A percentile compares a stretch with the other conserved stretches of the same genome.
phyloP scores from a whole-genome alignment of 2,888 invertebrate genomes.

The Flexamia atlantica region DNA sequence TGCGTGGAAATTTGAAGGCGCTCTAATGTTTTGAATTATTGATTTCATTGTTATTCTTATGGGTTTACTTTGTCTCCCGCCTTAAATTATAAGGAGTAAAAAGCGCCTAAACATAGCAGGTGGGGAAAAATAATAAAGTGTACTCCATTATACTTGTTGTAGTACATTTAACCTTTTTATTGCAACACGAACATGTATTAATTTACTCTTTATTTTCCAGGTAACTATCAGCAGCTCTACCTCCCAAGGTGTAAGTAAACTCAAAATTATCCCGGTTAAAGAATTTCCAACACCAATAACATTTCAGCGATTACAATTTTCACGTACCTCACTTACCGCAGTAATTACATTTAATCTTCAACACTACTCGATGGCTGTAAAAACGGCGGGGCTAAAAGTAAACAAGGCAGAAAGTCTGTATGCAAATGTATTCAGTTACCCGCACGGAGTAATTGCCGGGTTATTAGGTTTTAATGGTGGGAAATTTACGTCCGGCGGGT shows the following conservation, averaged over 20 bases:
- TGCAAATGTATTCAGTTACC: background rate
- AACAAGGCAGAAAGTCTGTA: slow-evolving; percentile 6
- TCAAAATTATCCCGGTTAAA: background rate
- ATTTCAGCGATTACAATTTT: background rate
- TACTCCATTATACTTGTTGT: too few relatives aligned
- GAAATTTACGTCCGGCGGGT: slow-evolving; percentile 40
- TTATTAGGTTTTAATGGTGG: slow-evolving; percentile 47
- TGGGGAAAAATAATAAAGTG: too few relatives aligned
- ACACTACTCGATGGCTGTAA: background rate
- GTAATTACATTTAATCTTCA: background rate
- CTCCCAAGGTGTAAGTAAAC: background rate
- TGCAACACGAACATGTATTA: background rate
- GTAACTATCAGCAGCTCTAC: background rate
- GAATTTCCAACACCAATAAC: background rate
- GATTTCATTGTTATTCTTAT: too few relatives aligned
- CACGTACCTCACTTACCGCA: background rate
- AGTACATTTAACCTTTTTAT: too few relatives aligned
- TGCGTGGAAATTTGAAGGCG: too few relatives aligned
- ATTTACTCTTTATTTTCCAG: background rate
- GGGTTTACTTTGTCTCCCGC: too few relatives aligned
- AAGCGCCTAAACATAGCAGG: too few relatives aligned
- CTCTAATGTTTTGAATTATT: too few relatives aligned
- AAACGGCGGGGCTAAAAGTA: slow-evolving; percentile 1
- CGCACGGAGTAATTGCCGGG: slow-evolving; percentile 10
- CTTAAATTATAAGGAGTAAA: too few relatives aligned